Conservation (phyloP, 2,888 invertebrate species). For the Pseudoips prasinana region DNA sequence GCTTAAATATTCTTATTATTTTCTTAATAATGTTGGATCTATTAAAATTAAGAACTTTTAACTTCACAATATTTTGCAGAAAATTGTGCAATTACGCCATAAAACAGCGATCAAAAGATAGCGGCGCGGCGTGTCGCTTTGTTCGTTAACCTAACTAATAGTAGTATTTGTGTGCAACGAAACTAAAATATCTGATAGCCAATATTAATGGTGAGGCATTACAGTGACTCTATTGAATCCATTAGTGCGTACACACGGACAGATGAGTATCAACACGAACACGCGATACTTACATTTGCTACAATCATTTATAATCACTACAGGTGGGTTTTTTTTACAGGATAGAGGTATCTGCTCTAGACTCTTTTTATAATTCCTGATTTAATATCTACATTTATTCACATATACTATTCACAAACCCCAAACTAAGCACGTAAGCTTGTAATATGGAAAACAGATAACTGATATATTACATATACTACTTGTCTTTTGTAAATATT, state of each 20-base stretch:
- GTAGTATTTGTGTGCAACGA: slow-evolving; percentile 18
- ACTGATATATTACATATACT: too few relatives aligned
- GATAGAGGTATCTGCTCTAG: too few relatives aligned
- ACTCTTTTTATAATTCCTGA: too few relatives aligned
- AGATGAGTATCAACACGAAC: slow-evolving; percentile 45
- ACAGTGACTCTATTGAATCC: slow-evolving; percentile 62
- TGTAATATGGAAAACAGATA: too few relatives aligned
- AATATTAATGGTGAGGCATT: slow-evolving; percentile 51
- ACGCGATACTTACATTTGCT: slow-evolving; percentile 51
- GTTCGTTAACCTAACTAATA: slow-evolving; percentile 13
- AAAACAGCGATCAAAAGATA: slow-evolving; percentile 1
- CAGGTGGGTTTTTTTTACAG: slow-evolving; percentile 10
- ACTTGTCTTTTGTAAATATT: too few relatives aligned
- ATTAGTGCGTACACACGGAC: slow-evolving; percentile 57
- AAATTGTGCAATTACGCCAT: background rate
- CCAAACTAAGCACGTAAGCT: too few relatives aligned
- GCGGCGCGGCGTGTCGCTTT: slow-evolving; percentile 3
- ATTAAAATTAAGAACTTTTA: too few relatives aligned
- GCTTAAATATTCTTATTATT: too few relatives aligned
- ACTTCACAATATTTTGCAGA: too few relatives aligned
- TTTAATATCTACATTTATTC: too few relatives aligned
- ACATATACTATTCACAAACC: too few relatives aligned
- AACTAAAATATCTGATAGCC: slow-evolving; percentile 35
- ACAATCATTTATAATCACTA: slow-evolving; percentile 28
- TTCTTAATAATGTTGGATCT: too few relatives aligned